phyloP scores from a whole-genome alignment of 2,797 vertebrate species.

The Ateles fusciceps region DNA sequence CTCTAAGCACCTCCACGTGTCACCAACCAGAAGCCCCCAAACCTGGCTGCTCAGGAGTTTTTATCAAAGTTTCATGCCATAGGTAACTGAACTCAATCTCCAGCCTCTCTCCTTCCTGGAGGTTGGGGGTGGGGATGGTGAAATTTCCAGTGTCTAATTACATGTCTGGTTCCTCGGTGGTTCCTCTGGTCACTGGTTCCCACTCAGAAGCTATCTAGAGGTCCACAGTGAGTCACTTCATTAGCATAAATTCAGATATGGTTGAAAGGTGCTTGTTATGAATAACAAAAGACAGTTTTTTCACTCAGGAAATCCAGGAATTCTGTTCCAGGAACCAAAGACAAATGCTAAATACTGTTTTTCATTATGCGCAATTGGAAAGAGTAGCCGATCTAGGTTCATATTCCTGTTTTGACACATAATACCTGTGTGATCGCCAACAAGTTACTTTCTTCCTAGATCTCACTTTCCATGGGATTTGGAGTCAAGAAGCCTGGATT shows the following conservation, averaged over 20 bases:
- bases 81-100: not conserved
- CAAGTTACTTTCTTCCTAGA: not conserved
- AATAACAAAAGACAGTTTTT: not conserved
- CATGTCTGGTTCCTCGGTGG: not conserved
- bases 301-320: slow-evolving; percentile 6
- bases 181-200: not conserved
- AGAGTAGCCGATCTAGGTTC: not conserved
- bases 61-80: not conserved
- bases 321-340: not conserved
- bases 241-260: not conserved
- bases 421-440: not conserved
- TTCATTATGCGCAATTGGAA: not conserved
- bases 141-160: not conserved
- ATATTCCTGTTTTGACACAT: not conserved
- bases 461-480: not conserved
- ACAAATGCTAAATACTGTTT: not conserved
- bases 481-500: not conserved
- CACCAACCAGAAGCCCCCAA: not conserved
- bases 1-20: not conserved
- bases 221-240: not conserved
- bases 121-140: too few species aligned
- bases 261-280: not conserved
- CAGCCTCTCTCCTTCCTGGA: not conserved
- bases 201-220: not conserved
- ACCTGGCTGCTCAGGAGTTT: not conserved